Percentiles rank a stretch among this genome's conserved stretches.
phyloP scores from a whole-genome alignment of 2,888 invertebrate species.

The Tipula helvola region DNA sequence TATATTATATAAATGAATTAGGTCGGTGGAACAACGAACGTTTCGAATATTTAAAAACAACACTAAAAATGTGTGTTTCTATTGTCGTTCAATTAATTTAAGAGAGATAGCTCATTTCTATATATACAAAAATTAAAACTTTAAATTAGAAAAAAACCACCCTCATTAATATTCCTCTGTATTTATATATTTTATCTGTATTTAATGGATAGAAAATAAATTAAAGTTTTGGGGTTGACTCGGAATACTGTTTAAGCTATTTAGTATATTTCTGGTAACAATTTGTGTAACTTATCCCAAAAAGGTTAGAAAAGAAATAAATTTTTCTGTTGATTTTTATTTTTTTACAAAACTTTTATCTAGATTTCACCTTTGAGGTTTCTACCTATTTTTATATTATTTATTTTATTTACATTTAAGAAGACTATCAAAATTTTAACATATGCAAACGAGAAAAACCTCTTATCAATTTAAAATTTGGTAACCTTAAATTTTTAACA shows the following conservation, averaged over 20 bases:
- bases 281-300: background rate
- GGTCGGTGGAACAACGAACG: background rate
- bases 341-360: background rate
- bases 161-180: background rate
- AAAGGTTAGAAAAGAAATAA: background rate
- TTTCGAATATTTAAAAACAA: background rate
- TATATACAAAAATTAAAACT: background rate
- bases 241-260: background rate
- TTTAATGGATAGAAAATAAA: background rate
- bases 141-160: background rate
- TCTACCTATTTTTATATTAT: background rate
- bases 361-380: background rate
- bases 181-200: background rate
- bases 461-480: background rate
- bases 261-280: background rate
- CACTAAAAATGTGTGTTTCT: background rate
- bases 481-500: background rate
- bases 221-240: background rate
- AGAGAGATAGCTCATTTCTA: background rate
- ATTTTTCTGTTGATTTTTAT: background rate
- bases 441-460: background rate
- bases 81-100: background rate
- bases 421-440: background rate
- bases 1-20: background rate
- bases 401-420: background rate